Evolutionary conservation across 1,140 invertebrate genomes (phyloP).

Genomic region (Achatina immaculata): DNA sequence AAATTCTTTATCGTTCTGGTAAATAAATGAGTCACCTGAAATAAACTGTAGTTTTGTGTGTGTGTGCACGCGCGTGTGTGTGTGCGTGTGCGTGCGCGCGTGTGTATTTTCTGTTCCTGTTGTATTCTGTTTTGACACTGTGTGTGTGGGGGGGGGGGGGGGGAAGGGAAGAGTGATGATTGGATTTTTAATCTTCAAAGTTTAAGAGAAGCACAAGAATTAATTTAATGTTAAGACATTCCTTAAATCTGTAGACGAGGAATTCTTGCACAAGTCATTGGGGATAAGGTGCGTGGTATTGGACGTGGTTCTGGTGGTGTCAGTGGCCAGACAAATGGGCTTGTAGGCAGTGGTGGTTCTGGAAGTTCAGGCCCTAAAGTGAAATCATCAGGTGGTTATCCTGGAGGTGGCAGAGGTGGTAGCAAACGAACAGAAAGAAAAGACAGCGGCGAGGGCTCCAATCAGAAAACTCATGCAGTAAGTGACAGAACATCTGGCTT

Average conservation of each 20-base stretch:
- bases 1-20: no score
- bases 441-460: neutral
- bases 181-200: neutral
- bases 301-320: neutral
- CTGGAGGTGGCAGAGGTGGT: neutral
- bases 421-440: neutral
- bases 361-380: neutral
- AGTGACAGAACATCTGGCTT: neutral
- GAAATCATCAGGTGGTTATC: neutral
- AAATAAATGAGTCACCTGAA: no score
- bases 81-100: no score
- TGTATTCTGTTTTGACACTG: no score
- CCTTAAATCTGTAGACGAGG: neutral
- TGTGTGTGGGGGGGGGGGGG: no score
- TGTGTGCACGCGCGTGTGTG: no score
- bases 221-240: no score
- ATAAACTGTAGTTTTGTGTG: no score
- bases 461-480: neutral
- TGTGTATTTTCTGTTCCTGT: no score
- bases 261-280: neutral
- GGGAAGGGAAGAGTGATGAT: neutral
- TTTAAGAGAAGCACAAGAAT: no score
- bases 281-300: constrained; percentile 8
- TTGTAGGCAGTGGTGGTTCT: neutral
- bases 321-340: neutral